Conservation (phyloP, 2,113 vertebrate genomes). For the Halichoerus grypus region DNA sequence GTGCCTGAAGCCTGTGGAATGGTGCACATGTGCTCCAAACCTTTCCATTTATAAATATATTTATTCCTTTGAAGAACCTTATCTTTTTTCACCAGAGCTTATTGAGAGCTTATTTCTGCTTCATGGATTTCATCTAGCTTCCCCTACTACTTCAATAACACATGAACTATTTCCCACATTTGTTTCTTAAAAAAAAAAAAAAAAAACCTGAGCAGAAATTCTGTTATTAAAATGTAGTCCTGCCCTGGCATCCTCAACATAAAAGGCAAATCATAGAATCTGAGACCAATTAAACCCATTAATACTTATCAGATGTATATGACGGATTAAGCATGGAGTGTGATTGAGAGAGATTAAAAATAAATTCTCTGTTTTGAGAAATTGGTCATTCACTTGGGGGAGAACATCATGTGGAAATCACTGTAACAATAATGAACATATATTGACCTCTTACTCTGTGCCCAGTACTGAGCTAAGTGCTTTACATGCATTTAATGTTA, state of each 20-base stretch:
- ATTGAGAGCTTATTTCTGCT: slow-evolving; percentile 56
- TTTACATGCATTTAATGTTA: slow-evolving; percentile 37
- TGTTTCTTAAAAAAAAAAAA: slow-evolving; percentile 51
- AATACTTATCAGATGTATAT: background rate
- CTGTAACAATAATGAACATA: background rate
- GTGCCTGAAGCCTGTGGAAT: background rate
- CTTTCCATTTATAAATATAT: background rate
- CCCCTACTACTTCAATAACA: background rate
- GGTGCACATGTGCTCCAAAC: background rate
- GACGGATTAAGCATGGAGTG: background rate
- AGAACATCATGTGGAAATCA: background rate
- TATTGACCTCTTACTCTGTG: background rate
- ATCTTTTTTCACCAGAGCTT: slow-evolving; percentile 43
- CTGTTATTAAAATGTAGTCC: slow-evolving; percentile 23
- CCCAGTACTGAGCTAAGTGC: background rate
- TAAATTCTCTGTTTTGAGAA: slow-evolving; percentile 26
- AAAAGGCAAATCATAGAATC: slow-evolving; percentile 14
- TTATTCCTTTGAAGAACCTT: slow-evolving; percentile 43
- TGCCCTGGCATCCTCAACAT: background rate
- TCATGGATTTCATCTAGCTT: slow-evolving; percentile 40
- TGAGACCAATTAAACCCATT: background rate
- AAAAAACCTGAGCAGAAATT: background rate
- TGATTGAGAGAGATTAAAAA: background rate
- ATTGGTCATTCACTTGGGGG: background rate
- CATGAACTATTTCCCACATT: slow-evolving; percentile 28